Base-by-base conservation (phyloP, 2,888 invertebrate species). In the Andrena bicolor region DNA sequence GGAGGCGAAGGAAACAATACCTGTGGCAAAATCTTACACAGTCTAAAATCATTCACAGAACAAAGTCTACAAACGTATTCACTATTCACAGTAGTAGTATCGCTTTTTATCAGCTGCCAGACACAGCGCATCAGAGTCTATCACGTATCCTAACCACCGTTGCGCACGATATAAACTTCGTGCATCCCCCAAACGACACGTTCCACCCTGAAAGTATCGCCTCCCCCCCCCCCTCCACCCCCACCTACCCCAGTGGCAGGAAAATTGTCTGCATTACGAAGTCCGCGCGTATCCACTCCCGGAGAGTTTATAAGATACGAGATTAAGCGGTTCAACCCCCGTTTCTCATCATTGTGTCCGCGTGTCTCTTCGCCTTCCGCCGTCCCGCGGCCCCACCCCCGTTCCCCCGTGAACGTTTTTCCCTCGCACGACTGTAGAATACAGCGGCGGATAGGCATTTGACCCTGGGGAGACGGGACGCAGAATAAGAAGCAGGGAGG, bases 401-500 rank as follows among this genome's bases (percentile, higher is more conserved):
- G 16, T 16, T 41, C 49, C 4, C 16, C 30, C 35, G 28, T 28
- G 48, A 2, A 16, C 56, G 10, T 26, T 41, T 35, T 73, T 61
- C 53, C 64, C 41, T 53, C 41, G 13, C 48, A 68, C 49, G 60
- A 26, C 65, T 16, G 8, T 69, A 28, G 58, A 63, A 63, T 49
- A 71, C 58, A 66, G 10, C 26, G 28, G 7, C 30, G 35, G 28
- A 28, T 35, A 63, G 48, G 5, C 74, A 75, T 65, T 63, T 56
- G 26, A 35, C 83, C 78, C 80, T 35, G 16, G 83, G 80, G 83
- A 80, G 41, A 32, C 41, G 41, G 30, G 26, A 26, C 23, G 51
- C 41, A 49, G 69, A 66, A 87, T 86, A 86, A 84, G 75, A 76
- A 68, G 70, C 49, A 61, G 32, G 65, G 66, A 70, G 48, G 60